A percentile compares a stretch with the other conserved stretches of the same genome.
These are phyloP conservation scores for Bolinopsis microptera DNA, from an alignment of 37 sponge, comb jelly and placozoan genomes.

Conservation along the genomic window DNA sequence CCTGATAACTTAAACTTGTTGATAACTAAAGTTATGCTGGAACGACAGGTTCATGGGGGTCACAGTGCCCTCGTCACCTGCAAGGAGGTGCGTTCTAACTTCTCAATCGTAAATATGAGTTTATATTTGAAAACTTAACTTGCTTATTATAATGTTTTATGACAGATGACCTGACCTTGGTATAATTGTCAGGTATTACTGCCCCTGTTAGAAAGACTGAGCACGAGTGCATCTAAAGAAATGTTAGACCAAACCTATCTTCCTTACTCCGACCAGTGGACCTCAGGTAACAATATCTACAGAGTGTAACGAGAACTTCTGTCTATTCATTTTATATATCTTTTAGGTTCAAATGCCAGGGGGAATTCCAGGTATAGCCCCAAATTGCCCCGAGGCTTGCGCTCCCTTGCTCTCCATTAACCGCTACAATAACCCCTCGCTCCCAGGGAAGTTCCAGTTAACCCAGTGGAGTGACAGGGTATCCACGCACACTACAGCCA, in stretches of 20 bases:
- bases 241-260: background rate
- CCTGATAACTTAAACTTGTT: constrained; percentile 39
- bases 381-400: too few species aligned
- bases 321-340: too few species aligned
- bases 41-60: background rate
- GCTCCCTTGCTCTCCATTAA: too few species aligned
- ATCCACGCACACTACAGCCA: constrained; percentile 38
- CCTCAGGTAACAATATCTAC: constrained; percentile 11
- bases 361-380: too few species aligned
- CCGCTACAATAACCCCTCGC: too few species aligned
- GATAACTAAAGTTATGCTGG: constrained; percentile 2
- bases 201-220: constrained; percentile 8
- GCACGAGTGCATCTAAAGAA: background rate
- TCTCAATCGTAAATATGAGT: background rate
- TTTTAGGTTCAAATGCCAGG: too few species aligned
- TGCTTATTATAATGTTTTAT: too few species aligned
- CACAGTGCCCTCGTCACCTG: constrained; percentile 6
- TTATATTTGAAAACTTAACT: too few species aligned
- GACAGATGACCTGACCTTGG: too few species aligned
- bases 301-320: background rate
- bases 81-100: background rate
- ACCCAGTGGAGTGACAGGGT: constrained; percentile 58
- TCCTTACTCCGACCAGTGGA: constrained; percentile 56
- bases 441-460: constrained; percentile 44
- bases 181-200: background rate